Evolutionary conservation across 1,140 invertebrate genomes (phyloP), one percentile per base, ranked within the genome.

Genomic region (Drosophila biarmipes): DNA sequence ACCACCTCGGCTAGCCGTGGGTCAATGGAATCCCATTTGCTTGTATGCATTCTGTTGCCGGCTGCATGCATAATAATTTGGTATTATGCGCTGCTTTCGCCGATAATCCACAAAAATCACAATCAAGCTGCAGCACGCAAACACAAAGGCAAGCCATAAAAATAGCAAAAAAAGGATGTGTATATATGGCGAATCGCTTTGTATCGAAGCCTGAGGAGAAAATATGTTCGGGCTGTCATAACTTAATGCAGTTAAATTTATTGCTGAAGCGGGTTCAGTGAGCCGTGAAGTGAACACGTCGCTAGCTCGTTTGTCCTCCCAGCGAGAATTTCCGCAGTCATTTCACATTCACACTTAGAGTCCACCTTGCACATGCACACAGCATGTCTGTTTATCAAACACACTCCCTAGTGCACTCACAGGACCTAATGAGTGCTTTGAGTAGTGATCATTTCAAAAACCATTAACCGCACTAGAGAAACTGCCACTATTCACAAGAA

Each of bases 1-100:
- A 31, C 14, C 8, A 11, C 1, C 59, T 42, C 52, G 68, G 71
- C 49, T 37, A n/a, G 58, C 48, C 52, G 49, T 35, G 34, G 27
- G 14, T 72, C 43, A 40, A 49, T 14, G 2, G 14, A 55, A 34
- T n/a, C n/a, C 29, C 38, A 31, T 55, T 66, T 12, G 11, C 21
- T 58, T 74, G 38, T 69, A 53, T 54, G 19, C 40, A 67, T 59
- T 77, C 45, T 63, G 42, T 68, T 86, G 61, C 59, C 59, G 71
- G 46, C 67, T 78, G 84, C 79, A 77, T 84, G 84, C 84, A 89
- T 89, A 89, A 89, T 89, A 80, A 84, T 89, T 89, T 89, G 61
- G 79, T 57, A 89, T 89, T 89, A 89, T 84, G 62, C 55, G 58
- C 68, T 67, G 52, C 64, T 77, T 74, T 71, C 48, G 46, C 55